Evolutionary conservation across 2,113 vertebrate species (phyloP), one percentile per base, ranked within the genome.

Genomic region (Jacana jacana): DNA sequence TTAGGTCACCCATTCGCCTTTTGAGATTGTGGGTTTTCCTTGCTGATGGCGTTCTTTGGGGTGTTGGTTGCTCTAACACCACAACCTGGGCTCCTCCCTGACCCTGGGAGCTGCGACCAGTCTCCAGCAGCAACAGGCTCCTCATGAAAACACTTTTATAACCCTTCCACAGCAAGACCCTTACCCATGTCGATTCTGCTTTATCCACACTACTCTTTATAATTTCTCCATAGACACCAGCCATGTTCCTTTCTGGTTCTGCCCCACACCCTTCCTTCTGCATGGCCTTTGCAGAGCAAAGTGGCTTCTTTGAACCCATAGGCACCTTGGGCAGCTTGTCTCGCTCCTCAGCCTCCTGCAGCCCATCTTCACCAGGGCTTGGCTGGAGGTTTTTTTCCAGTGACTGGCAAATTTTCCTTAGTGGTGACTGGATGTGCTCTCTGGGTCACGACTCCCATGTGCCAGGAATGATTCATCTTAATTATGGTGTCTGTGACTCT

Each of bases 401-500:
- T 6, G 48, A 49, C 5, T 14, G 55, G 16, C 63, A 77, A 46
- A 46, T 39, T 31, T 44, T 16, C 35, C 4, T 0, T 15, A 25
- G 15, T 4, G 3, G 49, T n/a, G 39, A 23, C 20, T 25, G 37
- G 17, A 33, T 33, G 48, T 37, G 40, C 40, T 28, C 33, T 24
- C 4, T 5, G 13, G 63, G 55, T 35, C 63, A 30, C 0, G 4
- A 42, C 46, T 55, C 27, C 14, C 31, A 19, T 6, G 12, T 20
- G 40, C 19, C 55, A 30, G 63, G 35, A 57, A 42, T 14, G 31
- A 17, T 37, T 42, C 49, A 9, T 64, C 48, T 49, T 81, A 37
- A 69, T 64, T 28, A 30, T 6, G 18, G 30, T 69, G 55, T 23
- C 63, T 42, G 23, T 28, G 28, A 33, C 0, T 0, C 16, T 55